A percentile compares a stretch with the other conserved stretches of the same genome.
Conservation (phyloP, 2,888 invertebrate species). For the Drosophila kambysellisi region DNA sequence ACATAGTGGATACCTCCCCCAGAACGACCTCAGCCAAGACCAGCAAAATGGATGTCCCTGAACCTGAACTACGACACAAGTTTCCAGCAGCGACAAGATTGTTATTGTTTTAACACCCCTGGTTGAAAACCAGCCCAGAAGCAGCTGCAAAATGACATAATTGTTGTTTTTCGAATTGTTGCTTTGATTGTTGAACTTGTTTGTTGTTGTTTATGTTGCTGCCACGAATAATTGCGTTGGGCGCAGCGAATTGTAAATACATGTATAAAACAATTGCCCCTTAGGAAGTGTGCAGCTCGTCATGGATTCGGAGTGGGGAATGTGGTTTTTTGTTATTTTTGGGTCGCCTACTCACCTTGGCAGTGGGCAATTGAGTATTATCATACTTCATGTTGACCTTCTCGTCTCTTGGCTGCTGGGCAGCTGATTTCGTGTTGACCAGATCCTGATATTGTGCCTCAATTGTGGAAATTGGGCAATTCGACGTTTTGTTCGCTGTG, state of each 20-base stretch:
- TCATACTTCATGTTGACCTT: constrained; percentile 70
- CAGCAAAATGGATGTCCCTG: constrained; percentile 50
- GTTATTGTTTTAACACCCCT: constrained; percentile 53
- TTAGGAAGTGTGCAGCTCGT: constrained; percentile 6
- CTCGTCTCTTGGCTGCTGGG: constrained; percentile 14
- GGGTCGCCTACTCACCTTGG: constrained; percentile 73
- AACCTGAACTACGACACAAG: constrained; percentile 53
- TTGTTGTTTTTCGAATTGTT: constrained; percentile 63
- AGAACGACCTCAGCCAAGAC: constrained; percentile 43
- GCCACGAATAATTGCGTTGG: constrained; percentile 31
- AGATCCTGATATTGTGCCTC: constrained; percentile 48
- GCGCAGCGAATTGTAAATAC: constrained; percentile 37
- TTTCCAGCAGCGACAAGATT: constrained; percentile 27
- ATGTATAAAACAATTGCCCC: constrained; percentile 12
- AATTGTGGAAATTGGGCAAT: constrained; percentile 28
- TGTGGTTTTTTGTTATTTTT: constrained; percentile 6
- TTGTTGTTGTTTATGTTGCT: constrained; percentile 12
- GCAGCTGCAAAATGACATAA: constrained; percentile 66
- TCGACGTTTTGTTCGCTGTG: constrained; percentile 29
- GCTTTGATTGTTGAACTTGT: constrained; percentile 28
- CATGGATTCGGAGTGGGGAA: constrained; percentile 12
- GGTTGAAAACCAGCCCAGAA: background rate
- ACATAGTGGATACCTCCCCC: constrained; percentile 22
- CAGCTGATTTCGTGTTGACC: constrained; percentile 11
- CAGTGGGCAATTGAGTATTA: constrained; percentile 72